These are phyloP conservation scores for Odontamblyopus rebecca DNA, from an alignment of 2,797 vertebrate species.

Conservation along the genomic window DNA sequence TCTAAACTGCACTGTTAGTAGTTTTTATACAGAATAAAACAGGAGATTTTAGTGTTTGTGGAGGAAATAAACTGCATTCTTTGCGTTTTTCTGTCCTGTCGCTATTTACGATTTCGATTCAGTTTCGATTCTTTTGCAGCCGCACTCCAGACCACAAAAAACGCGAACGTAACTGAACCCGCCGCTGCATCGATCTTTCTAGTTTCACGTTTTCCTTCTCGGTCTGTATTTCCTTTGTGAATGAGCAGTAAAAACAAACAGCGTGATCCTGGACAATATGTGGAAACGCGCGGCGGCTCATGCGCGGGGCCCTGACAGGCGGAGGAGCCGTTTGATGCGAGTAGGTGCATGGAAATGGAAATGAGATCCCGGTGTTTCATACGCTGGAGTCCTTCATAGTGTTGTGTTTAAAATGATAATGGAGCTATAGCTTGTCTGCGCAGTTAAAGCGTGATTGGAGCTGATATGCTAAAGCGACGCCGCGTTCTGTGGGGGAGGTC, in stretches of 20 bases:
- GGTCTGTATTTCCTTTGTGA: constrained; percentile 27
- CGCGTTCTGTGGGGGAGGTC: not conserved
- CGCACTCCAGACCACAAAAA: not conserved
- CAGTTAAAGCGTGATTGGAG: constrained; percentile 22
- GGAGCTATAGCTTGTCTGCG: not conserved
- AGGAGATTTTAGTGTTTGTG: too few species aligned
- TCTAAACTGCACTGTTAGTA: too few species aligned
- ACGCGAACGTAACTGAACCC: not conserved
- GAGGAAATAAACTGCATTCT: too few species aligned
- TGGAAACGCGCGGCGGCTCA: constrained; percentile 2
- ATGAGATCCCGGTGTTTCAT: constrained; percentile 21
- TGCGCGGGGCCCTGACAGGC: constrained; percentile 25
- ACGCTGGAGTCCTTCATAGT: constrained; percentile 34
- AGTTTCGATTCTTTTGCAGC: too few species aligned
- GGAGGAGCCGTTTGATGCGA: constrained; percentile 34
- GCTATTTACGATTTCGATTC: too few species aligned
- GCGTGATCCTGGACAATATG: constrained; percentile 37
- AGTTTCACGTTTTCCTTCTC: constrained; percentile 5
- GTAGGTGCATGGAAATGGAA: constrained; percentile 14
- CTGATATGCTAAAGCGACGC: not conserved
- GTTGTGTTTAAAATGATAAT: constrained; percentile 33
- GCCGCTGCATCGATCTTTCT: not conserved
- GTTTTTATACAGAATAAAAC: too few species aligned
- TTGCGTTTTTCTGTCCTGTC: too few species aligned
- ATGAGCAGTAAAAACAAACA: constrained; percentile 49